A percentile compares a stretch with the other conserved stretches of the same genome.
Conservation (phyloP, 2,888 invertebrate genomes). For the Perizoma affinitatum region DNA sequence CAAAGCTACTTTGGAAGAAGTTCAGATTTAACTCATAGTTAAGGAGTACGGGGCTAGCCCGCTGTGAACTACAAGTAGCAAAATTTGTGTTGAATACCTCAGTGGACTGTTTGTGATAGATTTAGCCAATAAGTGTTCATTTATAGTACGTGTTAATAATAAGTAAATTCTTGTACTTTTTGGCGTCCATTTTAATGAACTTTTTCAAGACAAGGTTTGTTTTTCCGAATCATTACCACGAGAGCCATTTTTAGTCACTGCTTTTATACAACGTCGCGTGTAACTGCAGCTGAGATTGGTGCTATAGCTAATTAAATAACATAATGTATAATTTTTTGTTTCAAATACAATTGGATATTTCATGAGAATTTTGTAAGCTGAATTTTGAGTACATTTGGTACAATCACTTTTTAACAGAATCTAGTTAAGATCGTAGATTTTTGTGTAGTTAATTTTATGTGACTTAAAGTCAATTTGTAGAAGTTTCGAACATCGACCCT, state of each 20-base stretch:
- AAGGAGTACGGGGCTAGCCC: conserved; percentile 47
- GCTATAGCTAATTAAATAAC: conserved; percentile 62
- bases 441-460: conserved; percentile 64
- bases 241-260: conserved; percentile 49
- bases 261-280: conserved; percentile 60
- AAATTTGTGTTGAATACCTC: conserved; percentile 77
- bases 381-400: conserved; percentile 18
- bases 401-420: conserved; percentile 32
- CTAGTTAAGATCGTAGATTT: conserved; percentile 40
- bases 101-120: conserved; percentile 81
- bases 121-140: conserved; percentile 83
- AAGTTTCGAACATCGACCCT: conserved; percentile 61
- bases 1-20: conserved; percentile 59
- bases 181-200: conserved; percentile 64
- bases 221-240: conserved; percentile 35
- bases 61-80: conserved; percentile 39
- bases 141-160: conserved; percentile 64
- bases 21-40: conserved; percentile 63
- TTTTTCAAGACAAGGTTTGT: conserved; percentile 31
- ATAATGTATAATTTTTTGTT: conserved; percentile 30
- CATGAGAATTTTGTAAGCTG: conserved; percentile 8
- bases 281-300: conserved; percentile 80
- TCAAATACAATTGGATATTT: conserved; percentile 18
- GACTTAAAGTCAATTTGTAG: conserved; percentile 71
- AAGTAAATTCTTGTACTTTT: conserved; percentile 77